Evolutionary conservation across 2,113 vertebrate species (phyloP).

Genomic region (Platycercus adscitus): DNA sequence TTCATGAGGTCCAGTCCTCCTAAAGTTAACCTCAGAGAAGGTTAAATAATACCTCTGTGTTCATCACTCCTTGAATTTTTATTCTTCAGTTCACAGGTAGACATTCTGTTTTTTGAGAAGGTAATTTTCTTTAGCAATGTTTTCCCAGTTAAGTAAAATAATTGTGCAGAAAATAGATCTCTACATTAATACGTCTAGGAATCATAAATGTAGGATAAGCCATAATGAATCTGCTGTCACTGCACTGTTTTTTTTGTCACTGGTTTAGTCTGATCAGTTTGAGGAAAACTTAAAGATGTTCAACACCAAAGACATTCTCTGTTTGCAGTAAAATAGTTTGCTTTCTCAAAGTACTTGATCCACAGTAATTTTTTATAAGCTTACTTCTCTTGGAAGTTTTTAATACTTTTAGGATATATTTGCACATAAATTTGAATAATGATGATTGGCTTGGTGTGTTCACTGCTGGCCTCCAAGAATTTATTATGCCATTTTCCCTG

Average conservation of each 20-base stretch:
- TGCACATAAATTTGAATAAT: neutral
- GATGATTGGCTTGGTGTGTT: neutral
- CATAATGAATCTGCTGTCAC: neutral
- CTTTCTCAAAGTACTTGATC: neutral
- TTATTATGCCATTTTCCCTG: neutral
- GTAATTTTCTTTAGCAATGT: neutral
- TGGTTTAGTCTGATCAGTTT: neutral
- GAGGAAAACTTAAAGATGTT: neutral
- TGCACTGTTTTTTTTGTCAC: neutral
- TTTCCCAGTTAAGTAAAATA: neutral
- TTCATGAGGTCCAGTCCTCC: neutral
- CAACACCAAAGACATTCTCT: neutral
- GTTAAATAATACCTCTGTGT: neutral
- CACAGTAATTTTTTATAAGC: neutral
- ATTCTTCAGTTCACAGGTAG: neutral
- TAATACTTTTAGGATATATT: neutral
- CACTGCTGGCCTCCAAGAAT: neutral
- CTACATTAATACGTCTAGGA: neutral
- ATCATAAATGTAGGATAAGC: neutral
- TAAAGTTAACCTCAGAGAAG: neutral
- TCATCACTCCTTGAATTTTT: neutral
- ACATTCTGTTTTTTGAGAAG: neutral
- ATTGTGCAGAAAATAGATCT: neutral
- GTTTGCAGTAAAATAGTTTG: neutral
- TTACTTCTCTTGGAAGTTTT: neutral